Percentiles rank a stretch among this genome's conserved stretches.
Conservation (phyloP, 2,888 invertebrate genomes). For the Linnaemya tessellans region DNA sequence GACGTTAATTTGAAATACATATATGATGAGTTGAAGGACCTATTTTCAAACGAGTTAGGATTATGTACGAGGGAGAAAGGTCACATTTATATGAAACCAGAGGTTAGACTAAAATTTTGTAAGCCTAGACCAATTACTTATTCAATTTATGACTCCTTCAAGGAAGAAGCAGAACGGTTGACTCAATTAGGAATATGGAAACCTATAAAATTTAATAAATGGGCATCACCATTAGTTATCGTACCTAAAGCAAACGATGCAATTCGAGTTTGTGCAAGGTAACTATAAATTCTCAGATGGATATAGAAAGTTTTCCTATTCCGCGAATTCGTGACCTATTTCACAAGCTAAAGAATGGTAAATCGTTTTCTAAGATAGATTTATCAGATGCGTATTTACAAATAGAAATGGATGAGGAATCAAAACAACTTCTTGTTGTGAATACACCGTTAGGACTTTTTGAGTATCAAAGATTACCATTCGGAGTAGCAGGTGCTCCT, state of each 20-base stretch:
- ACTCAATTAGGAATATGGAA: no score
- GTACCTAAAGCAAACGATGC: not conserved
- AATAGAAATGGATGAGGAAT: not conserved
- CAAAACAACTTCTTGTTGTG: not conserved
- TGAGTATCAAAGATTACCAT: not conserved
- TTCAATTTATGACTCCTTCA: constrained; percentile 1
- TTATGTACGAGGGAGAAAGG: not conserved
- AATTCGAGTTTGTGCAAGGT: not conserved
- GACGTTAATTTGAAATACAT: not conserved
- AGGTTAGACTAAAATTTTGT: not conserved
- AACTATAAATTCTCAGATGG: not conserved
- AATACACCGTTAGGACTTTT: not conserved
- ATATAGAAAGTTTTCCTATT: not conserved
- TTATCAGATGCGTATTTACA: not conserved
- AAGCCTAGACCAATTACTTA: not conserved
- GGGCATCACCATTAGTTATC: not conserved
- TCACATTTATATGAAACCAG: constrained; percentile 4
- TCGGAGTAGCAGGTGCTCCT: constrained; percentile 3
- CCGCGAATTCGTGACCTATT: not conserved
- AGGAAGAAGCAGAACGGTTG: not conserved
- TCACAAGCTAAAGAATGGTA: not conserved
- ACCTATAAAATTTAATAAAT: not conserved
- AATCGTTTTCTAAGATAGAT: not conserved
- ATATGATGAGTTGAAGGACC: not conserved
- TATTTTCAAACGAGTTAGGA: not conserved